These are phyloP conservation scores for Scytalopus superciliaris DNA, from an alignment of 2,113 vertebrate species.

Conservation along the genomic window DNA sequence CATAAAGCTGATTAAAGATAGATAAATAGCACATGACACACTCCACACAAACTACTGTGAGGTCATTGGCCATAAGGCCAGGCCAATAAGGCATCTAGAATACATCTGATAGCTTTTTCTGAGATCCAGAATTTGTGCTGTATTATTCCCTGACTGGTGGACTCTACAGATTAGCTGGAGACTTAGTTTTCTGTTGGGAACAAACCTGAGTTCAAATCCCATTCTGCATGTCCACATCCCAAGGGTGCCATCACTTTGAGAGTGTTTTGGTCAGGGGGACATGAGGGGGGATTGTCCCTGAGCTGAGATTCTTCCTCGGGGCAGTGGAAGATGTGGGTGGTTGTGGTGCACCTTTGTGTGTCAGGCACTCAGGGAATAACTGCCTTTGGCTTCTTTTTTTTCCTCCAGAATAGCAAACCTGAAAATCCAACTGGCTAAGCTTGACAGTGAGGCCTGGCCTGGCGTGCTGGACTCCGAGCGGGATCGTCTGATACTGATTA, in stretches of 20 bases:
- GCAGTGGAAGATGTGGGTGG: neutral
- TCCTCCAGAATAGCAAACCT: conserved; percentile 88
- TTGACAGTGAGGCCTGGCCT: conserved; percentile 96
- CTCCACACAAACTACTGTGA: neutral
- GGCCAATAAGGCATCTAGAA: neutral
- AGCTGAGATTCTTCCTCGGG: neutral
- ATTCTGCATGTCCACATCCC: neutral
- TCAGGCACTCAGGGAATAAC: neutral
- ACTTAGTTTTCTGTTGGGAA: neutral
- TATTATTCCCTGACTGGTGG: neutral
- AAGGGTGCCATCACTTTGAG: neutral
- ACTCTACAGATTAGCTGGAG: neutral
- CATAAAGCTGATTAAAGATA: neutral
- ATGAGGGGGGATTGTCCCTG: neutral
- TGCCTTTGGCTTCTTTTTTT: accelerated
- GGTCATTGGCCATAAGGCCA: neutral
- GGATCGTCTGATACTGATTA: conserved; percentile 94
- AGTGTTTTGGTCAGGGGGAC: accelerated
- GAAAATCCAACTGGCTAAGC: conserved; percentile 94
- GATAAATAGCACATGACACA: neutral
- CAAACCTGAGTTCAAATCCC: neutral
- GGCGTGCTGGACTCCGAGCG: conserved; percentile 93
- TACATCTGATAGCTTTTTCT: neutral
- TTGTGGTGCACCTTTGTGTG: accelerated
- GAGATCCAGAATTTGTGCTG: neutral